Base-by-base conservation (phyloP, 2,113 vertebrate species). In the Notarius lentiginosus region DNA sequence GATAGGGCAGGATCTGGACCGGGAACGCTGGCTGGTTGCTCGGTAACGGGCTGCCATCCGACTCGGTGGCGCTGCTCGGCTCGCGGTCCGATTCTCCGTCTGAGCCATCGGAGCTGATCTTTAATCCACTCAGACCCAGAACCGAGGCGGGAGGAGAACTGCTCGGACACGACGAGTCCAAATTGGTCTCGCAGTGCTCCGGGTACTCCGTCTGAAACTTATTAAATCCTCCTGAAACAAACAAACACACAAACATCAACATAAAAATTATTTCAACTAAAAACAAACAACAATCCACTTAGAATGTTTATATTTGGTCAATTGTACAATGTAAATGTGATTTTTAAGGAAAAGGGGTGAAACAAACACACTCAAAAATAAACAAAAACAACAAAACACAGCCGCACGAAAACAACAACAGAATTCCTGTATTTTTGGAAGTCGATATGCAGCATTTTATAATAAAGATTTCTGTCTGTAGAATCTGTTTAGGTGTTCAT, bases 181-280 rank as follows among this genome's bases (percentile, higher is more conserved):
- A 93, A 86, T 95, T 97, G 55, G 97, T 97, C 95, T 99, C 98
- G 90, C 98, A 99, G 94, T 98, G 97, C 91, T 99, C 98, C 0
- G 98, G 97, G 89, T 97, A 98, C 88, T 99, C 97, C 0, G 95
- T 97, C 94, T 99, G 98, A 93, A 99, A 99, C 95, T 98, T 98
- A 94, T 96, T 98, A 94, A 99, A 99, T 86, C 98, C 98, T 93
- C 98, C 98, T 99, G 70, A 22, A 89, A 80, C 65, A 66, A 9
- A 65, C 61, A 65, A 24, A 65, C 65, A 70, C 15, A 70, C 66
- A 70, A 14, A 70, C 66, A 30, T 3, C 10, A 3, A n/a, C 5
- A n/a, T n/a, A 18, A 58, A 58, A 58, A 58, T 4, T 18, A 58
- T 0, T 58, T 58, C 15, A 58, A 58, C 14, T 58, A 17, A 58